Percentiles rank a stretch among this genome's conserved stretches.
Evolutionary conservation across 2,113 vertebrate species (phyloP).

Genomic region (Procapra przewalskii): DNA sequence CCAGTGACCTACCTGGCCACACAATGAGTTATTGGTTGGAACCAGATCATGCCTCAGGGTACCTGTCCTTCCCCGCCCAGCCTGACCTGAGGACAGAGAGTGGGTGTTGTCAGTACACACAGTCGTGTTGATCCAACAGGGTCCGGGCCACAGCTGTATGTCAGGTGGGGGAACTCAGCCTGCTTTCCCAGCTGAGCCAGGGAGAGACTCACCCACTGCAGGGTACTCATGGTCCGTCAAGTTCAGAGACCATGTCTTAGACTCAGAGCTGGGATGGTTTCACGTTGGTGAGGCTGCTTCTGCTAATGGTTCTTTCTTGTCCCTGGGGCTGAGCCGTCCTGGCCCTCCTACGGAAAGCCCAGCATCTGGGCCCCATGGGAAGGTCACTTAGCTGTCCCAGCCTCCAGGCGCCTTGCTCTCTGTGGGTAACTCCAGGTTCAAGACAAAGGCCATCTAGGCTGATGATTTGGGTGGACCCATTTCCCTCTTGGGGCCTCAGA

Average conservation of each 20-base stretch:
- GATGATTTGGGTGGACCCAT: not conserved
- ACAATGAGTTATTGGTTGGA: not conserved
- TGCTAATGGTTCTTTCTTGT: not conserved
- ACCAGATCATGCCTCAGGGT: not conserved
- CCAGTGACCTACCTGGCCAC: not conserved
- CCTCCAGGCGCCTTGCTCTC: not conserved
- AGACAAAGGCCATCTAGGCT: not conserved
- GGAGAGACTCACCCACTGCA: not conserved
- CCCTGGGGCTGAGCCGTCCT: not conserved
- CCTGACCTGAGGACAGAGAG: not conserved
- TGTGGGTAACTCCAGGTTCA: not conserved
- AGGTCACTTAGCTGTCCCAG: not conserved
- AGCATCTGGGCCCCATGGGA: not conserved
- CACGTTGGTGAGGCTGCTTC: not conserved
- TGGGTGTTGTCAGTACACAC: conserved; percentile 34
- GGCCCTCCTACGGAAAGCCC: not conserved
- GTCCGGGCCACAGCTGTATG: not conserved
- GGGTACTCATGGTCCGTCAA: not conserved
- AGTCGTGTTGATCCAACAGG: conserved; percentile 29
- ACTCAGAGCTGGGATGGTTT: not conserved
- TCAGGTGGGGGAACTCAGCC: not conserved
- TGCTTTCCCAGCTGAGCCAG: not conserved
- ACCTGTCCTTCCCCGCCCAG: not conserved
- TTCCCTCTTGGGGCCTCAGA: not conserved
- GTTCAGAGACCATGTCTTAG: not conserved